Base-by-base conservation (phyloP, 2,113 vertebrate species). In the Phaethon lepturus region DNA sequence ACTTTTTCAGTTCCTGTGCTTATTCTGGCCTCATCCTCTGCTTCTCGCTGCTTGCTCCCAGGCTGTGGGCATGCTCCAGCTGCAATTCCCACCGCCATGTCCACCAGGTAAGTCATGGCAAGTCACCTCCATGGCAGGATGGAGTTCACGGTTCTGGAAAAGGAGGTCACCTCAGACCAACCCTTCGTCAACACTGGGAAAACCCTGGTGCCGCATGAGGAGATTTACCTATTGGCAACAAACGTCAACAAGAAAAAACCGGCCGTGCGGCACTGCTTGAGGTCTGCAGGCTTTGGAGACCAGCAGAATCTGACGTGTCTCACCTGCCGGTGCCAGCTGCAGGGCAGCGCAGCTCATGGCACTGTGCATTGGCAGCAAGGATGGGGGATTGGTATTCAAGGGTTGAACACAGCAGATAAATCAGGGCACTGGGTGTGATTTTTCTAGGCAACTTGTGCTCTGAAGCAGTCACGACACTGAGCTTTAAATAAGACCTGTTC, bases 1-100 rank as follows among this genome's bases (percentile, higher is more conserved):
- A 86, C 42, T 80, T 96, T 88, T 63, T 94, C 42, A 22, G 66
- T 76, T 93, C 75, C 93, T 88, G 67, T 97, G 95, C 93, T 97
- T 97, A 90, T 92, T 92, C 92, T 97, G 97, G 96, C 93, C 82
- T 85, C 5, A 0, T 79, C 50, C 38, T 64, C 63, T 62, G 45
- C 76, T 71, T 44, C 53, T 80, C 1, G 1, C 33, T 3, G 1
- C 71, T 38, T 58, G 35, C 12, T 92, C 50, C 76, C 79, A 80
- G 68, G 68, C 52, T 59, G 76, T 0, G 38, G 83, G 72, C 89
- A 91, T 2, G 9, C 76, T 89, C 62, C 78, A 58, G 87, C 62
- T 35, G 0, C 58, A 49, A 29, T 76, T 86, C 85, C 92, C 69
- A 90, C 69, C 1, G 15, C 81, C 93, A 90, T 62, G 11, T 93